Conservation (phyloP, 2,113 vertebrate species). For the Psettodes erumei region DNA sequence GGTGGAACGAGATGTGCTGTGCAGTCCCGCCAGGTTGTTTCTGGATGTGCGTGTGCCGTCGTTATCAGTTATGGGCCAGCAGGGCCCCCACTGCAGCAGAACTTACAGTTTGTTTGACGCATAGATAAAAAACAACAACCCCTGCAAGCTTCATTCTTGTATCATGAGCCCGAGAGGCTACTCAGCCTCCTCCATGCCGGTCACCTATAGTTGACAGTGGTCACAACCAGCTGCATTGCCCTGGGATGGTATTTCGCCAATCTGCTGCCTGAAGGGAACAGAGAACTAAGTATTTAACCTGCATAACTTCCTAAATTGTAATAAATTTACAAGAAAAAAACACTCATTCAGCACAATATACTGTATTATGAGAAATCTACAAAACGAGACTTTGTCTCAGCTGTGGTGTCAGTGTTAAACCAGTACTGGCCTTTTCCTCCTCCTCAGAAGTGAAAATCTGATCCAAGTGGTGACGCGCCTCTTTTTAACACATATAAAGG, state of each 20-base stretch:
- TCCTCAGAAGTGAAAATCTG: too few species aligned
- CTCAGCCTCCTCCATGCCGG: constrained; percentile 1
- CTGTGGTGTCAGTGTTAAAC: too few species aligned
- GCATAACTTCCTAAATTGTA: too few species aligned
- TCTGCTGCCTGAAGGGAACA: neutral
- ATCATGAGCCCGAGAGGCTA: constrained; percentile 18
- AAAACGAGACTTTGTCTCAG: too few species aligned
- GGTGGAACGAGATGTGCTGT: constrained; percentile 18
- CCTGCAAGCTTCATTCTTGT: neutral
- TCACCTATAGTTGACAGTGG: neutral
- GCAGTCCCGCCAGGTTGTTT: neutral
- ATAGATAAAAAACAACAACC: constrained; percentile 29
- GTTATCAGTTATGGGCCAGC: constrained; percentile 14
- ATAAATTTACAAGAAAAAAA: too few species aligned
- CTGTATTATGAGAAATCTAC: too few species aligned
- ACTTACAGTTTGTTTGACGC: constrained; percentile 6
- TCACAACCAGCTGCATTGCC: neutral
- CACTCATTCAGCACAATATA: too few species aligned
- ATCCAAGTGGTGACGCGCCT: too few species aligned
- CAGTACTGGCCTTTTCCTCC: too few species aligned
- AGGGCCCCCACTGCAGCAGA: neutral
- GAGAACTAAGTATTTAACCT: neutral
- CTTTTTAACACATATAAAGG: too few species aligned
- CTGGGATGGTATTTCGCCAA: neutral
- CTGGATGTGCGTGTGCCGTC: constrained; percentile 8